Conservation (phyloP, 2,888 invertebrate species). For the Strigamia transsilvanica region DNA sequence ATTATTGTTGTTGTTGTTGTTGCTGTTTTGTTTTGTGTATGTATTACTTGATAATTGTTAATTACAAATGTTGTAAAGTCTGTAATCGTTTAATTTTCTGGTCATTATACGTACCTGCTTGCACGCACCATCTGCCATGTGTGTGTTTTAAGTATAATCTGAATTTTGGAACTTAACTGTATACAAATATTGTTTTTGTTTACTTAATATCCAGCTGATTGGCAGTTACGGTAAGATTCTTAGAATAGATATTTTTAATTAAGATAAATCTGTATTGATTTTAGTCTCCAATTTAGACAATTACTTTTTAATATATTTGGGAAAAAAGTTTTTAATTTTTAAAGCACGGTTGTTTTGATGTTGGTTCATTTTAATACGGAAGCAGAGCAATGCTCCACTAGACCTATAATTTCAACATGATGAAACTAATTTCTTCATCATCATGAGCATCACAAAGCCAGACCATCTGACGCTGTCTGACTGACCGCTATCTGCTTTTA, state of each 20-base stretch:
- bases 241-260: background rate
- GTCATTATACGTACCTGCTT: background rate
- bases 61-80: background rate
- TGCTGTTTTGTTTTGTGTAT: no score
- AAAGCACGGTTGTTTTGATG: background rate
- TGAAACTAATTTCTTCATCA: background rate
- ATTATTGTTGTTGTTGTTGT: no score
- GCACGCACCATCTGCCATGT: background rate
- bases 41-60: background rate
- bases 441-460: no score
- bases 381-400: background rate
- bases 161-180: background rate
- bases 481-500: background rate
- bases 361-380: background rate
- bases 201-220: background rate
- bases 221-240: background rate
- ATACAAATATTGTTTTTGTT: background rate
- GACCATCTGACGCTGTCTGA: no score
- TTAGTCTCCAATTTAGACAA: background rate
- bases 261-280: background rate
- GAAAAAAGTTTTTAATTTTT: background rate
- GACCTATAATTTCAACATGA: background rate
- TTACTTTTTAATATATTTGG: background rate
- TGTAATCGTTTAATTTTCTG: background rate
- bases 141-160: background rate